Percentiles rank a stretch among this genome's conserved stretches.
Evolutionary conservation across 1,140 invertebrate genomes (phyloP).

Genomic region (Megalonaias nervosa): DNA sequence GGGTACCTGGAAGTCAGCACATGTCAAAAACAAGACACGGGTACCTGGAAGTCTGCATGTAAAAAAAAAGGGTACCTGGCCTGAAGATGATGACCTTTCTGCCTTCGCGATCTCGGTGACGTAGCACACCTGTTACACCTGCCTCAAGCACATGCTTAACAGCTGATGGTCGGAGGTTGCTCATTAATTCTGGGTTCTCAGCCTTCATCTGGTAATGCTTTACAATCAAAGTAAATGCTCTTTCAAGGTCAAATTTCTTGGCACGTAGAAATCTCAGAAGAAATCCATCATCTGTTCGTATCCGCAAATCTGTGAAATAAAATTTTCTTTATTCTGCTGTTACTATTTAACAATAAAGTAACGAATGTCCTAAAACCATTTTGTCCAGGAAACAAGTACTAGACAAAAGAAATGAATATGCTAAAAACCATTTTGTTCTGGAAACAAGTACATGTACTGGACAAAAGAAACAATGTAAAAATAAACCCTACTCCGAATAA

Average conservation of each 20-base stretch:
- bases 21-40: too few species aligned
- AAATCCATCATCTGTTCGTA: slow-evolving; percentile 81
- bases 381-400: too few species aligned
- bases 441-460: too few species aligned
- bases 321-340: background rate
- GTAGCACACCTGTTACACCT: slow-evolving; percentile 84
- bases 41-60: background rate
- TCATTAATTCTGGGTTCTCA: slow-evolving; percentile 81
- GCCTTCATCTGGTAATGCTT: slow-evolving; percentile 86
- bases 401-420: too few species aligned
- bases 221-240: slow-evolving; percentile 88
- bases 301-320: slow-evolving; percentile 48
- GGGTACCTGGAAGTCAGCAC: too few species aligned
- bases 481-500: too few species aligned
- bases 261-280: slow-evolving; percentile 86
- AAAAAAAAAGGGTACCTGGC: slow-evolving; percentile 49
- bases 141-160: slow-evolving; percentile 83
- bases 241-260: slow-evolving; percentile 85
- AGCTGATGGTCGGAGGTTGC: slow-evolving; percentile 79
- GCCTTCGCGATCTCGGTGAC: slow-evolving; percentile 82
- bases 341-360: too few species aligned
- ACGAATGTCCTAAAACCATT: too few species aligned
- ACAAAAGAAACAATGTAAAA: too few species aligned
- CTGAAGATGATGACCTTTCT: slow-evolving; percentile 83
- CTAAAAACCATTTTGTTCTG: too few species aligned